These are phyloP conservation scores for Heliconius hermathena DNA, from an alignment of 1,140 invertebrate genomes.

Conservation along the genomic window DNA sequence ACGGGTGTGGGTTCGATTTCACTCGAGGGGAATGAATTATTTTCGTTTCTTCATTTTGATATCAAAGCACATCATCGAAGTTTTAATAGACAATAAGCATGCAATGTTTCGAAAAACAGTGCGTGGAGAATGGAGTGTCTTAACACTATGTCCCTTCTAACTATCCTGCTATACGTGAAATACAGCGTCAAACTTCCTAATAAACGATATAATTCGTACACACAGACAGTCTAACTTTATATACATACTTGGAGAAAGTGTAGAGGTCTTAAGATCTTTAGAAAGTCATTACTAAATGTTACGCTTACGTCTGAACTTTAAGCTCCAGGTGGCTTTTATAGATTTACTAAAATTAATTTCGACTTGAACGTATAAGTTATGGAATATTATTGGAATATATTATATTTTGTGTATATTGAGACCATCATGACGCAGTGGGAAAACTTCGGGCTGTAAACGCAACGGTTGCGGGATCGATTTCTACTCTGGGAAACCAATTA, in stretches of 20 bases:
- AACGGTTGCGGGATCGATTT: too few relatives aligned
- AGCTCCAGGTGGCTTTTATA: slow-evolving; percentile 4
- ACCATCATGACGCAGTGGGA: not conserved
- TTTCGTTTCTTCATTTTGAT: too few relatives aligned
- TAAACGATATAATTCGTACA: not conserved
- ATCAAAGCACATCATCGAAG: too few relatives aligned
- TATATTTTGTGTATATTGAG: too few relatives aligned
- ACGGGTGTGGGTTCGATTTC: too few relatives aligned
- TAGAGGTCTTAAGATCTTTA: slow-evolving; percentile 1
- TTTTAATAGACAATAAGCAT: not conserved
- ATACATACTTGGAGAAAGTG: not conserved
- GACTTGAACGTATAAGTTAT: not conserved
- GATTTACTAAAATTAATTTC: slow-evolving; percentile 9
- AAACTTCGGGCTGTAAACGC: too few relatives aligned
- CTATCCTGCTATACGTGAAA: not conserved
- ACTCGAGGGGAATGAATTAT: too few relatives aligned
- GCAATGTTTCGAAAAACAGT: not conserved
- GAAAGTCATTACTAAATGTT: slow-evolving; percentile 9
- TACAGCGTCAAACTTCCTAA: not conserved
- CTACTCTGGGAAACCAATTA: too few relatives aligned
- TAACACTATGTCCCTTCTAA: not conserved
- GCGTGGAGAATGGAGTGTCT: not conserved
- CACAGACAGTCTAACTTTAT: not conserved
- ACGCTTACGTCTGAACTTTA: not conserved
- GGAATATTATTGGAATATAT: too few relatives aligned